Evolutionary conservation across 2,797 vertebrate species (phyloP).

Genomic region (Holocentrus rufus): DNA sequence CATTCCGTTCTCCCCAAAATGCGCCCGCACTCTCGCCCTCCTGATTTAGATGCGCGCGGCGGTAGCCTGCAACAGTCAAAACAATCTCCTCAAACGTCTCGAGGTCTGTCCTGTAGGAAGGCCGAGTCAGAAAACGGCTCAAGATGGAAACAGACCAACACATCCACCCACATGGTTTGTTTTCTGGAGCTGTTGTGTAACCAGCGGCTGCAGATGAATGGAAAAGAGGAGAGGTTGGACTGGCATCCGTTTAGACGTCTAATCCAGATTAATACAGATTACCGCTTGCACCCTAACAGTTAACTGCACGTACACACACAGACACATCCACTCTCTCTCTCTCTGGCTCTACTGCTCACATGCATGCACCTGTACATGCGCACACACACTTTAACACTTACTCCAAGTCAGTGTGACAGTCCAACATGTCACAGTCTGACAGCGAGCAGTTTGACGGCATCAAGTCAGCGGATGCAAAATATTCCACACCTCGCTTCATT

Average conservation of each 20-base stretch:
- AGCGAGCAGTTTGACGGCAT: neutral
- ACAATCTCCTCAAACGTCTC: constrained; percentile 50
- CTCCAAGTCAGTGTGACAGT: neutral
- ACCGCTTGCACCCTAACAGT: constrained; percentile 56
- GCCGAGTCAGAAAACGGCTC: constrained; percentile 22
- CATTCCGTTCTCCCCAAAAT: constrained; percentile 54
- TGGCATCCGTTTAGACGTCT: constrained; percentile 57
- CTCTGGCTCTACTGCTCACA: constrained; percentile 34
- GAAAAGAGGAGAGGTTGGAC: constrained; percentile 58
- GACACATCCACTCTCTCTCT: constrained; percentile 10
- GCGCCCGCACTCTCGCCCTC: constrained; percentile 14
- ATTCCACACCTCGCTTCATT: neutral
- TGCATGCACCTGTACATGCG: neutral
- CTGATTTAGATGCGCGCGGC: constrained; percentile 42
- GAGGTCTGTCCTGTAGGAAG: constrained; percentile 15
- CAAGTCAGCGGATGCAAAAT: neutral
- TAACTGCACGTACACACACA: constrained; percentile 44
- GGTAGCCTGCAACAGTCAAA: neutral
- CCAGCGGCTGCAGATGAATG: constrained; percentile 53
- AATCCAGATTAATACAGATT: constrained; percentile 78
- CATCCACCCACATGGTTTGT: constrained; percentile 38
- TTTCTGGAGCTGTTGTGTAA: constrained; percentile 63
- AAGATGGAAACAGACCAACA: constrained; percentile 16
- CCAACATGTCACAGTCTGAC: neutral
- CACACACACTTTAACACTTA: constrained; percentile 1